phyloP scores from a whole-genome alignment of 2,113 vertebrate genomes.

The Hoplias malabaricus region DNA sequence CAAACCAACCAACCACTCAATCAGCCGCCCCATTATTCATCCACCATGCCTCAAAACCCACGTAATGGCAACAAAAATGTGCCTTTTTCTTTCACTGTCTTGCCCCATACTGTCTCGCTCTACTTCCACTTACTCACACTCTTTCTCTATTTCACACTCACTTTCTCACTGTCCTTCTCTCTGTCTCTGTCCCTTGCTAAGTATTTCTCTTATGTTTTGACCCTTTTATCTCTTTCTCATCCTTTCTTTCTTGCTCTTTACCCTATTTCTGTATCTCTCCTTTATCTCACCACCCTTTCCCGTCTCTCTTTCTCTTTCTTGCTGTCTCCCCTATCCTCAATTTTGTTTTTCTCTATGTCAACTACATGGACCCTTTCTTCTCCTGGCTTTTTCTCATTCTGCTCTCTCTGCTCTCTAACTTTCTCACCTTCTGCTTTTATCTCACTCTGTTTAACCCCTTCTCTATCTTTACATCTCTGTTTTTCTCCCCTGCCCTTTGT shows the following conservation, averaged over 20 bases:
- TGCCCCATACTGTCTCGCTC: background rate
- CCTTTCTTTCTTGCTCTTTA: background rate
- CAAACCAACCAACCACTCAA: background rate
- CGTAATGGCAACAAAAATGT: constrained; percentile 31
- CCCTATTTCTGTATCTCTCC: too few species aligned
- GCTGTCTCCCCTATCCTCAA: too few species aligned
- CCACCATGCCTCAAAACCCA: constrained; percentile 41
- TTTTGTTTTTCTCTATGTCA: too few species aligned
- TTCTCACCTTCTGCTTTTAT: background rate
- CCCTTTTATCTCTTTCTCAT: too few species aligned
- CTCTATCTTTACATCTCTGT: background rate
- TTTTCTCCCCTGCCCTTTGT: background rate
- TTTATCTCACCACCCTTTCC: too few species aligned
- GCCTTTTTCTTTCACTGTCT: constrained; percentile 1
- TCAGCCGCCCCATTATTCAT: constrained; percentile 40
- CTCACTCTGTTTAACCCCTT: background rate
- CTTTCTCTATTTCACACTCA: background rate
- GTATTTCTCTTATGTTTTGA: background rate
- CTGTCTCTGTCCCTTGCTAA: background rate
- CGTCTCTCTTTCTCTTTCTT: too few species aligned
- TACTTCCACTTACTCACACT: background rate
- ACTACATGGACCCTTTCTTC: too few species aligned
- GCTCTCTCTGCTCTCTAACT: background rate
- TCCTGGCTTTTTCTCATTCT: too few species aligned
- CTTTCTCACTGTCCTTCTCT: background rate